Evolutionary conservation across 1,140 invertebrate species (phyloP).

Genomic region (Eufriesea mexicana): DNA sequence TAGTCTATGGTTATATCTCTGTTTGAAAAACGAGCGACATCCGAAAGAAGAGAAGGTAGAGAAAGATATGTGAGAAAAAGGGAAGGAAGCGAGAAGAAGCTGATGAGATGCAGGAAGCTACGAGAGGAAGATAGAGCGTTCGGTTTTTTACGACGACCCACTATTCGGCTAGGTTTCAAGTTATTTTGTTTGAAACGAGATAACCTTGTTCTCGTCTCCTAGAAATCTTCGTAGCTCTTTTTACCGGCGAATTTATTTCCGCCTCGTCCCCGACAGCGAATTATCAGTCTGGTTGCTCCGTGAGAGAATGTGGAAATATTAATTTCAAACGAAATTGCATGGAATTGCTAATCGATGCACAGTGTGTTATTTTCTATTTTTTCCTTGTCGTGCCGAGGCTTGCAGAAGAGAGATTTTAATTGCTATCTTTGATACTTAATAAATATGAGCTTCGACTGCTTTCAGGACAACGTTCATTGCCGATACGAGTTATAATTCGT

Average conservation of each 20-base stretch:
- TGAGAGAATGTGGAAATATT: no score
- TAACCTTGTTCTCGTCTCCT: background rate
- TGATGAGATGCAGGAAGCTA: conserved; percentile 32
- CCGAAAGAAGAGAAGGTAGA: background rate
- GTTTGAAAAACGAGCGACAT: no score
- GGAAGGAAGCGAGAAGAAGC: conserved; percentile 1
- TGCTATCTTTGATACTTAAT: no score
- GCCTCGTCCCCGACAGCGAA: background rate
- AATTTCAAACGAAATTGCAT: no score
- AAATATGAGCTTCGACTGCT: no score
- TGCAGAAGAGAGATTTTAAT: no score
- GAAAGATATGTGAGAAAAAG: background rate
- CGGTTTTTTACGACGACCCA: conserved; percentile 4
- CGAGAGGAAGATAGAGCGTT: background rate
- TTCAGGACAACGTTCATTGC: no score
- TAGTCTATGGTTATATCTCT: no score
- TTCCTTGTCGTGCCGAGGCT: no score
- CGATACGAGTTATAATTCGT: no score
- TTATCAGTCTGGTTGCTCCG: background rate
- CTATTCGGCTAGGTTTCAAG: background rate
- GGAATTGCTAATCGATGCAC: no score
- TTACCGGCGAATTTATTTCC: conserved; percentile 13
- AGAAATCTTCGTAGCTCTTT: background rate
- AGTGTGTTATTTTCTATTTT: no score
- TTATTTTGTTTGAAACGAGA: conserved; percentile 30